Evolutionary conservation across 2,888 invertebrate genomes (phyloP), one percentile per base, ranked within the genome.

Genomic region (Eudemis profundana): DNA sequence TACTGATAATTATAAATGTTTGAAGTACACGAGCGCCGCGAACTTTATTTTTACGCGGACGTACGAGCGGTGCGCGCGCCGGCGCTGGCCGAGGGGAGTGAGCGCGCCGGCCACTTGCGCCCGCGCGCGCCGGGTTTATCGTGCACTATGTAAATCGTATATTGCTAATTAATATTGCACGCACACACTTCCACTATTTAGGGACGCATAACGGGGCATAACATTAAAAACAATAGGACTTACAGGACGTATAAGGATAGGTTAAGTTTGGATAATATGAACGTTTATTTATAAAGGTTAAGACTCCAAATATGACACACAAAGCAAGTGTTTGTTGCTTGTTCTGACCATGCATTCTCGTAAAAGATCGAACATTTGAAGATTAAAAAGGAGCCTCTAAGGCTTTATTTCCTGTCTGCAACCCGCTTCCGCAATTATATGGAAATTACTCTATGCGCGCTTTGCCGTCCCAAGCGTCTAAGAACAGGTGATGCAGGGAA

Each of bases 11-110:
- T 91, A 89, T 90, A 91, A 90, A 90, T 89, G 85, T 88, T 57
- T 85, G 87, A 89, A 90, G 90, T 92, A 83, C 90, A 85, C 89
- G 84, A 84, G 87, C 87, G 81, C 84, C 76, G 87, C 86, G 76
- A 90, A 90, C 89, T 90, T 91, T 92, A 92, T 92, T 92, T 92
- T 91, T 91, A 91, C 84, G 86, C 91, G 86, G 89, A 87, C 90
- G 86, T 83, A 81, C 87, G 87, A 86, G 85, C 83, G 84, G 79
- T 82, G 88, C 86, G 88, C 85, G 83, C 86, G 83, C 78, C 76
- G 76, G 72, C 81, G 77, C 78, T 78, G 82, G 74, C 78, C 77
- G 79, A 82, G 86, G 85, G 85, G 89, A 87, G 84, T 81, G 79
- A 77, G 81, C 78, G 72, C 81, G 70, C 74, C 79, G 81, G 77